phyloP scores from a whole-genome alignment of 37 sponge, comb jelly and placozoan species.

The Cladorhizidae sp. region DNA sequence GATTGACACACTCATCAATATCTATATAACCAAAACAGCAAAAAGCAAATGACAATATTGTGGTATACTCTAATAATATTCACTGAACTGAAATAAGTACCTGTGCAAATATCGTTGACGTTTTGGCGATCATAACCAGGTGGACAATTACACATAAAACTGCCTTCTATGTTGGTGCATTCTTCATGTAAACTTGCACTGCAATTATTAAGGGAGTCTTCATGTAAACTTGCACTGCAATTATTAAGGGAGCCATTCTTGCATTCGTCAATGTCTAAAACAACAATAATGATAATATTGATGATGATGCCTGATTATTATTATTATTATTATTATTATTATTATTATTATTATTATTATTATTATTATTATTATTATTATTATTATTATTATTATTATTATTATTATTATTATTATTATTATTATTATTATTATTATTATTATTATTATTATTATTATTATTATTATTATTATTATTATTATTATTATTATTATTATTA shows the following conservation, averaged over 20 bases:
- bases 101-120: background rate
- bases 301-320: too few relatives aligned
- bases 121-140: conserved; percentile 7
- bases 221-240: background rate
- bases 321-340: too few relatives aligned
- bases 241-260: too few relatives aligned
- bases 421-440: too few relatives aligned
- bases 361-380: too few relatives aligned
- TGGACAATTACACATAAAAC: conserved; percentile 24
- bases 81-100: background rate
- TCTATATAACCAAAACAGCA: background rate
- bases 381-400: too few relatives aligned
- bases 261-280: conserved; percentile 44
- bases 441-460: too few relatives aligned
- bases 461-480: too few relatives aligned
- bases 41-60: background rate
- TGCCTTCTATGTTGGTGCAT: conserved; percentile 34
- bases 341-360: too few relatives aligned
- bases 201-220: background rate
- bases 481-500: too few relatives aligned
- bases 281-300: background rate
- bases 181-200: background rate
- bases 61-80: background rate
- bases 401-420: too few relatives aligned
- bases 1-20: conserved; percentile 36